Conservation (phyloP, 2,888 invertebrate genomes). For the Chrysodeixis includens region DNA sequence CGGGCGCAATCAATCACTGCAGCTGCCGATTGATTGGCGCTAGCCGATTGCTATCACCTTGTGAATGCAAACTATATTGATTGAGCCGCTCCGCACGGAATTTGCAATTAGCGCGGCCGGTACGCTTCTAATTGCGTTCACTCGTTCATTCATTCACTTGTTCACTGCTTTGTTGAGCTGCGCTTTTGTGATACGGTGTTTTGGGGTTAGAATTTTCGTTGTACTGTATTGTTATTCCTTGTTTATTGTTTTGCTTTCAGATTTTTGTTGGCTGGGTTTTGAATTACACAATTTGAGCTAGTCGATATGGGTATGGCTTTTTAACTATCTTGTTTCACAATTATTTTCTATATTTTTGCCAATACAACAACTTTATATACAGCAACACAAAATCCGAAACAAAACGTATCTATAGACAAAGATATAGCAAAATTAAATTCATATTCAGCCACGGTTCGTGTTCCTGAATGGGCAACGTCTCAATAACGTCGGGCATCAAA, state of each 20-base stretch:
- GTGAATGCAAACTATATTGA: slow-evolving; percentile 67
- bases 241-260: background rate
- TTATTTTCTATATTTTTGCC: too few species aligned
- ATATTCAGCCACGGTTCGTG: background rate
- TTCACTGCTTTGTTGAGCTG: slow-evolving; percentile 60
- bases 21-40: slow-evolving; percentile 63
- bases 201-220: slow-evolving; percentile 27
- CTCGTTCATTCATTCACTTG: slow-evolving; percentile 60
- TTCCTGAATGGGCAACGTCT: slow-evolving; percentile 16
- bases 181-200: slow-evolving; percentile 60
- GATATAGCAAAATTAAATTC: slow-evolving; percentile 9
- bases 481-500: slow-evolving; percentile 46
- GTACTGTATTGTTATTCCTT: background rate
- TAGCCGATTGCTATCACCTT: slow-evolving; percentile 65
- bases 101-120: slow-evolving; percentile 75
- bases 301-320: background rate
- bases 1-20: slow-evolving; percentile 61
- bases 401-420: too few species aligned
- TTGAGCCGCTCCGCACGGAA: slow-evolving; percentile 71
- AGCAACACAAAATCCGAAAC: too few species aligned
- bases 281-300: background rate
- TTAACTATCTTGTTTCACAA: too few species aligned
- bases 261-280: background rate
- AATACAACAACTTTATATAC: too few species aligned
- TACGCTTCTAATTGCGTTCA: slow-evolving; percentile 72